Conservation (phyloP, 1,140 invertebrate species). For the Gryon sp. region DNA sequence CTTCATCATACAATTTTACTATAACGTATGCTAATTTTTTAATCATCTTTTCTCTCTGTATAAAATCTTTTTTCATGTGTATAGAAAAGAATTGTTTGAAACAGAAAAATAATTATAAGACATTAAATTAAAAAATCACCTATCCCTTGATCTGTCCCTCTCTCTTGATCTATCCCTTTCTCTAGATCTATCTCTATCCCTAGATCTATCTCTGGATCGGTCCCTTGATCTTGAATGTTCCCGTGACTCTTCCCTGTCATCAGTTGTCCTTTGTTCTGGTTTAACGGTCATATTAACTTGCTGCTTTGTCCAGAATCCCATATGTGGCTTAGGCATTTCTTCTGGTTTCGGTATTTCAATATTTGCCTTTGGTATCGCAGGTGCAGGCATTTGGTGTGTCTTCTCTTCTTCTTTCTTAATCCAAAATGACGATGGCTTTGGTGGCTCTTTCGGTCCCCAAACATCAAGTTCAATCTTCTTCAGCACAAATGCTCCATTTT, state of each 20-base stretch:
- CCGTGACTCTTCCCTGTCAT: conserved; percentile 64
- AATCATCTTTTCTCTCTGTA: too few species aligned
- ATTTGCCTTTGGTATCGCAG: conserved; percentile 17
- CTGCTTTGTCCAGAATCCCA: conserved; percentile 79
- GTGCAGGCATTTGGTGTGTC: conserved; percentile 26
- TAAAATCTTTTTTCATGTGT: too few species aligned
- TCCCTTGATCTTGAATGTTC: conserved; percentile 59
- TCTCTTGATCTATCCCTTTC: conserved; percentile 61
- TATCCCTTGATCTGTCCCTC: too few species aligned
- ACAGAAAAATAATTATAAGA: neutral
- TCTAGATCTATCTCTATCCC: conserved; percentile 69
- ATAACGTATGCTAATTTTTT: too few species aligned
- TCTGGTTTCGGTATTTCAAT: conserved; percentile 73
- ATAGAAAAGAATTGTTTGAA: too few species aligned
- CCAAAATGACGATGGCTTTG: conserved; percentile 74
- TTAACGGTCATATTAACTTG: conserved; percentile 77
- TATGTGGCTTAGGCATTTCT: conserved; percentile 78
- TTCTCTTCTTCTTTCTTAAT: conserved; percentile 78
- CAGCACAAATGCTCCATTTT: conserved; percentile 73
- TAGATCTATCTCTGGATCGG: conserved; percentile 64
- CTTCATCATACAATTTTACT: too few species aligned
- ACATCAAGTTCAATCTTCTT: conserved; percentile 72
- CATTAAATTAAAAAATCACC: conserved; percentile 20
- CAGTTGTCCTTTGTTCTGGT: conserved; percentile 64
- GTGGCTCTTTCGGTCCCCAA: conserved; percentile 77